A percentile compares a stretch with the other conserved stretches of the same genome.
Conservation (phyloP, 2,888 invertebrate species). For the Brachyptera risi region DNA sequence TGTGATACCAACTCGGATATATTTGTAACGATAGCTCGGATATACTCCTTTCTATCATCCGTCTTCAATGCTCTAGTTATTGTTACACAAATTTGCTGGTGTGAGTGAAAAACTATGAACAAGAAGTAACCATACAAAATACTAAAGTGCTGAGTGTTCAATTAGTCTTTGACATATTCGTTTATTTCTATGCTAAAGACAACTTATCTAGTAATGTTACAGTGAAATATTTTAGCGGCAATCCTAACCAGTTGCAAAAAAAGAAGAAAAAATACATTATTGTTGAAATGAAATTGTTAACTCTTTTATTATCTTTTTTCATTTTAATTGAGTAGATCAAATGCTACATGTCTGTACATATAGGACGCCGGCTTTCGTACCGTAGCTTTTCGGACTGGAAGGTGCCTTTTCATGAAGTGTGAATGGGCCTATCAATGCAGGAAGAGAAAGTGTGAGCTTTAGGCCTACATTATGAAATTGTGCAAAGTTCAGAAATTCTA, state of each 20-base stretch:
- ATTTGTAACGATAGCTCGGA: not conserved
- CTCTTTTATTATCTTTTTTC: conserved; percentile 4
- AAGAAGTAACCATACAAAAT: not conserved
- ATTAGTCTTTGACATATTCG: conserved; percentile 25
- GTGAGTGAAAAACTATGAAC: conserved; percentile 23
- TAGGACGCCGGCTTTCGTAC: no score
- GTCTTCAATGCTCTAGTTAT: conserved; percentile 3
- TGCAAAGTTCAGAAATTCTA: no score
- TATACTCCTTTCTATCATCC: not conserved
- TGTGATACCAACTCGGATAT: not conserved
- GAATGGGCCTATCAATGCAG: no score
- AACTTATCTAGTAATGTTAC: conserved; percentile 24
- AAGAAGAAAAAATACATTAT: conserved; percentile 13
- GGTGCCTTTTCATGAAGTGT: no score
- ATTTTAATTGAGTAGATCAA: no score
- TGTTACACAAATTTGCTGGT: conserved; percentile 16
- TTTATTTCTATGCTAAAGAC: conserved; percentile 27
- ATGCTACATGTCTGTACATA: no score
- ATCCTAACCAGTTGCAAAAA: conserved; percentile 29
- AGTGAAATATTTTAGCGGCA: conserved; percentile 29
- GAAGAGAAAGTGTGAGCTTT: no score
- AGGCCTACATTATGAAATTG: no score
- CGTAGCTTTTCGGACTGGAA: no score
- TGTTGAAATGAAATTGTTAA: conserved; percentile 15
- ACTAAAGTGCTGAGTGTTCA: conserved; percentile 11